Percentiles rank a stretch among this genome's conserved stretches.
These are phyloP conservation scores for Liodrosophila aerea DNA, from an alignment of 2,888 invertebrate species.

Conservation along the genomic window DNA sequence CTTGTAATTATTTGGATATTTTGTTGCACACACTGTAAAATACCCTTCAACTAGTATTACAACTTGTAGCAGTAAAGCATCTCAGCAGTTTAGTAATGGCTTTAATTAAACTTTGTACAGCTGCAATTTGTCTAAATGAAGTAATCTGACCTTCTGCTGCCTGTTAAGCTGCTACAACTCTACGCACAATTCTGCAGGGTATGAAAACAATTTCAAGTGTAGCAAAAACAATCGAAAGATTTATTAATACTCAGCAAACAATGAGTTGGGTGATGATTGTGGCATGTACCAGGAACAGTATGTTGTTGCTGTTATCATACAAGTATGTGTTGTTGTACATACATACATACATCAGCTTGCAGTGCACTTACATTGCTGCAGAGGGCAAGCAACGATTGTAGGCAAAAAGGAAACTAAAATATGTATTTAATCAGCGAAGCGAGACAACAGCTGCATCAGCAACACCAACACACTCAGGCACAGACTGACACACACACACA, in stretches of 20 bases:
- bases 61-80: too few species aligned
- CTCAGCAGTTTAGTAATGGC: too few species aligned
- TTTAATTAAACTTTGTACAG: too few species aligned
- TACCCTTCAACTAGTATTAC: constrained; percentile 3
- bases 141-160: not conserved
- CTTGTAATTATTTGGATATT: not conserved
- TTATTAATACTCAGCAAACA: constrained; percentile 22
- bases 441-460: constrained; percentile 57
- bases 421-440: constrained; percentile 52
- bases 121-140: too few species aligned
- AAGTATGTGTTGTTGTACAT: not conserved
- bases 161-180: too few species aligned
- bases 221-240: constrained; percentile 12
- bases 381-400: constrained; percentile 33
- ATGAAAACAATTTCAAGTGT: not conserved
- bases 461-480: not conserved
- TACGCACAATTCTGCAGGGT: not conserved
- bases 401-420: constrained; percentile 44
- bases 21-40: not conserved
- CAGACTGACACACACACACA: constrained; percentile 6
- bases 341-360: not conserved
- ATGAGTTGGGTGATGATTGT: constrained; percentile 12
- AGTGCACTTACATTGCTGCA: too few species aligned
- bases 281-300: constrained; percentile 16
- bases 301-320: constrained; percentile 32